Evolutionary conservation across 2,797 vertebrate species (phyloP), one percentile per base, ranked within the genome.

Genomic region (Sebastes itinus): DNA sequence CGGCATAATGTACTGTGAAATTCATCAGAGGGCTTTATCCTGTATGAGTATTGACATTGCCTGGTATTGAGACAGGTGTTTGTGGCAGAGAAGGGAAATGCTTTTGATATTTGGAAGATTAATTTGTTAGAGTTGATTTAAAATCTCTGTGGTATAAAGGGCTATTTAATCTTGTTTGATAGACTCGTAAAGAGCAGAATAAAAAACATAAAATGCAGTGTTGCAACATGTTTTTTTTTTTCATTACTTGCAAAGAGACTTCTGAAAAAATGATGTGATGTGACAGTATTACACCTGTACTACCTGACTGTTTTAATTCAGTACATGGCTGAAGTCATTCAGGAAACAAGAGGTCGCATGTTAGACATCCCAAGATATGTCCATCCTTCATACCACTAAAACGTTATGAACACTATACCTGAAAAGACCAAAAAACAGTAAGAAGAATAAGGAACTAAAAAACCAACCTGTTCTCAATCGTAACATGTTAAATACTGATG

Each of bases 61-160:
- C 5, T 65, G 28, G 2, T 68, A 28, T 7, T 76, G 18, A 78
- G 79, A 72, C 78, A 83, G 75, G 85, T 81, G 77, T 60, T 62
- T 75, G 20, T 52, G 54, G 14, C 4, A 22, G 22, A 23, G 38
- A 71, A 25, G 3, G 2, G 4, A 67, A 77, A 68, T 52, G 9
- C 4, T 23, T 38, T 42, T 27, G 5, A 46, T 60, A 61, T 12
- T 59, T 62, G 11, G 1, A 55, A 30, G 10, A 52, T 49, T 49
- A 1, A 75, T 54, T 52, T 52, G 12, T 58, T 62, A 49, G 3
- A 38, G 81, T 62, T 20, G 4, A 6, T 28, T 42, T 58, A 1
- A n/a, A 20, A 42, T 38, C 1, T 68, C 14, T 30, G 13, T 28
- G 6, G 13, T 56, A 30, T 46, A 18, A 38, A 64, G 12, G 1